phyloP scores from a whole-genome alignment of 2,113 vertebrate genomes.

The Xiphias gladius region DNA sequence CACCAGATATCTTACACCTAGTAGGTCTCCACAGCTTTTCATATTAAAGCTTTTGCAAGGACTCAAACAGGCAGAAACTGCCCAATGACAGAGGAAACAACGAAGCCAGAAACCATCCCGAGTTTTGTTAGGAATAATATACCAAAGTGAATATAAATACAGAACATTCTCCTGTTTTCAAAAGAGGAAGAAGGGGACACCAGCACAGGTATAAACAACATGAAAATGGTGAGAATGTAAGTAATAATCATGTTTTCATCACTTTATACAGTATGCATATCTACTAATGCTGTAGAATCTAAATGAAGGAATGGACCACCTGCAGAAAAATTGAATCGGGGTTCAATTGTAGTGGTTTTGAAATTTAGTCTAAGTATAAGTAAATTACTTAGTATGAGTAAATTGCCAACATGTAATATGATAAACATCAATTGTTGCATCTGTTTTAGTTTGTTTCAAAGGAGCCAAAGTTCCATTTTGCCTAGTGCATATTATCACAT shows the following conservation, averaged over 20 bases:
- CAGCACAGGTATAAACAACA: no score
- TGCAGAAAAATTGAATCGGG: neutral
- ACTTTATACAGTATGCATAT: neutral
- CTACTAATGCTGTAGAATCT: neutral
- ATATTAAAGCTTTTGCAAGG: neutral
- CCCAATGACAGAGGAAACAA: neutral
- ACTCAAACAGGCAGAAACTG: conserved; percentile 3
- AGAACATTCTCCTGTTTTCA: neutral
- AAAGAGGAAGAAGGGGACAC: no score
- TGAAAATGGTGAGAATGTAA: neutral
- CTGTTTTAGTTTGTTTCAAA: neutral
- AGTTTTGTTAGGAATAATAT: neutral
- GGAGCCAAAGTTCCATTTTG: neutral
- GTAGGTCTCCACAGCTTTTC: neutral
- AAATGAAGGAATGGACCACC: neutral
- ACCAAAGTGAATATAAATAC: neutral
- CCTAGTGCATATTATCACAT: neutral
- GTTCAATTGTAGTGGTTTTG: neutral
- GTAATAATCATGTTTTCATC: neutral
- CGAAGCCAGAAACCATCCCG: neutral
- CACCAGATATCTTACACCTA: neutral
- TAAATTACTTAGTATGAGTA: no score
- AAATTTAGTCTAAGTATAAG: no score
- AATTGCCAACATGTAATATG: neutral
- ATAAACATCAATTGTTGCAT: neutral